Evolutionary conservation across 2,888 invertebrate genomes (phyloP).

Genomic region (Tribolium freemani): DNA sequence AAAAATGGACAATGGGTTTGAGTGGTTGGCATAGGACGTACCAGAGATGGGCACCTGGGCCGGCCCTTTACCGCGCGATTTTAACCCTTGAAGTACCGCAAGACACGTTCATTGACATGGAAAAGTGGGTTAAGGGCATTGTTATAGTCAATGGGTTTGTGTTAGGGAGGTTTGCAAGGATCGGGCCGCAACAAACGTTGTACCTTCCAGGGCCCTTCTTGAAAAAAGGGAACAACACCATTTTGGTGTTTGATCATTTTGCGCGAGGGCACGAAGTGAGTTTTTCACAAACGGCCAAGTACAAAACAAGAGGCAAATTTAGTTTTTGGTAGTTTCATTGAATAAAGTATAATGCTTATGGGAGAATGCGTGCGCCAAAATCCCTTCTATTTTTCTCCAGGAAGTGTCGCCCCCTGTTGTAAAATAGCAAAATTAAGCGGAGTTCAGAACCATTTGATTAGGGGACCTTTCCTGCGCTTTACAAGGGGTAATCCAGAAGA

Average conservation of each 20-base stretch:
- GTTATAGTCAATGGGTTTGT: constrained; percentile 87
- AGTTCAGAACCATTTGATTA: too few species aligned
- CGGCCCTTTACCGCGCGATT: constrained; percentile 71
- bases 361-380: too few species aligned
- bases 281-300: constrained; percentile 55
- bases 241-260: constrained; percentile 47
- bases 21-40: constrained; percentile 61
- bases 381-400: too few species aligned
- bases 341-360: too few species aligned
- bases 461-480: too few species aligned
- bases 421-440: too few species aligned
- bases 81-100: constrained; percentile 62
- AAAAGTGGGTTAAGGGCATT: constrained; percentile 86
- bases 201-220: constrained; percentile 85
- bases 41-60: constrained; percentile 66
- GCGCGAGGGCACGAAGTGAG: constrained; percentile 42
- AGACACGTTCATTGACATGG: constrained; percentile 83
- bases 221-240: constrained; percentile 67
- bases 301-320: constrained; percentile 1
- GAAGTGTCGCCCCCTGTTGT: too few species aligned
- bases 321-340: too few species aligned
- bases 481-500: too few species aligned
- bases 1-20: constrained; percentile 64
- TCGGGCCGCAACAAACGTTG: constrained; percentile 85
- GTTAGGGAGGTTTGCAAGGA: constrained; percentile 86